Evolutionary conservation across 2,888 invertebrate species (phyloP).

Genomic region (Thumatha senex): DNA sequence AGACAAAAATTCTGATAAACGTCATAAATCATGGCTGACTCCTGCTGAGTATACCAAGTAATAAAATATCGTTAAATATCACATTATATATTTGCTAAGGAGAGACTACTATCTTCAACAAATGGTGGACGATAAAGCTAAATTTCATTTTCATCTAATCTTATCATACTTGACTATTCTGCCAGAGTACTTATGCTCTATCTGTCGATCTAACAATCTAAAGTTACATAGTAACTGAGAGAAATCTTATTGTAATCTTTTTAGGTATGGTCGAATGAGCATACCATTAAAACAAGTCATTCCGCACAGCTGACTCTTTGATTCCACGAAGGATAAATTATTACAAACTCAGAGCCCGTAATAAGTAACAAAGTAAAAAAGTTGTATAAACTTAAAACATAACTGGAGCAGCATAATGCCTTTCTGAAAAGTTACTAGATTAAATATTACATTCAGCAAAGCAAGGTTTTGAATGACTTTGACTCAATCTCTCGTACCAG

Average conservation of each 20-base stretch:
- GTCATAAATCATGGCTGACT: no score
- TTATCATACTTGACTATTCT: no score
- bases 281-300: conserved; percentile 20
- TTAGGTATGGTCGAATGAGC: conserved; percentile 9
- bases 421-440: neutral
- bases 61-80: no score
- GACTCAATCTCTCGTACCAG: neutral
- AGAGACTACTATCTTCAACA: no score
- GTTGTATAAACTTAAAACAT: conserved; percentile 9
- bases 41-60: no score
- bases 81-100: no score
- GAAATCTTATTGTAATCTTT: neutral
- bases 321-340: conserved; percentile 28
- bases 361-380: conserved; percentile 12
- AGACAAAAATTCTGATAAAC: no score
- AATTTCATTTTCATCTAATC: no score
- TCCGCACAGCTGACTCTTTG: conserved; percentile 30
- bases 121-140: no score
- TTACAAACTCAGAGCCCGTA: conserved; percentile 23
- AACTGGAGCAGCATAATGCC: conserved; percentile 9
- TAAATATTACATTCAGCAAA: neutral
- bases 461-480: neutral
- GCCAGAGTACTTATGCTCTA: no score
- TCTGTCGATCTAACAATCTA: no score
- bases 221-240: neutral